Evolutionary conservation across 1,140 invertebrate genomes (phyloP), one percentile per base, ranked within the genome.

Genomic region (Scaptomyza pallida): DNA sequence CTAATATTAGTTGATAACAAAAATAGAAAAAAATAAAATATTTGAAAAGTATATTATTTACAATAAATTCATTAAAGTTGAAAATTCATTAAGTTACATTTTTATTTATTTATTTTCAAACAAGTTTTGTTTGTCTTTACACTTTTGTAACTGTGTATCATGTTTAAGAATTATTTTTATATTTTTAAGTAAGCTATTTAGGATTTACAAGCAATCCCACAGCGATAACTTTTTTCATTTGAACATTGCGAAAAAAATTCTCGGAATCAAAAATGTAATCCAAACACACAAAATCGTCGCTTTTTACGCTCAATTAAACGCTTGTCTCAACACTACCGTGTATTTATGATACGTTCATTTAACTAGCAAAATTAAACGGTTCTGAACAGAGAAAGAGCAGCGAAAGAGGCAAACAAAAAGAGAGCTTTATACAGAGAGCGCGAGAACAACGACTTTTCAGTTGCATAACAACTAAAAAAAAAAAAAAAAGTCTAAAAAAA

Each of bases 391-490:
- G 1, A 40, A 35, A 30, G 2, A 13, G n/a, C n/a, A n/a, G n/a
- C n/a, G 12, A 61, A 41, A 64, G 54, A 47, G 0, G 3, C 12
- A 41, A n/a, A 26, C 1, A 8, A 0, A n/a, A 37, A 47, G 12
- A 56, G 21, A 55, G 37, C 19, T 26, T 6, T 26, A 26, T n/a
- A n/a, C n/a, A 51, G n/a, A 57, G 30, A 43, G 15, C 37, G 3
- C 10, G 40, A 55, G 65, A 62, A 16, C 10, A 5, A 0, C 30
- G 10, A 35, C 8, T 19, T 23, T 12, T 37, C 2, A 17, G 2
- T 78, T 82, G 30, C 62, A 50, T 82, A 83, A 82, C 65, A 72
- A 72, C 71, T 12, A 5, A 17, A 37, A 59, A 13, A 51, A 4
- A n/a, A n/a, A n/a, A n/a, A n/a, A n/a, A n/a, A n/a, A n/a, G n/a